Base-by-base conservation (phyloP, 2,113 vertebrate species). In the Semnornis frantzii region DNA sequence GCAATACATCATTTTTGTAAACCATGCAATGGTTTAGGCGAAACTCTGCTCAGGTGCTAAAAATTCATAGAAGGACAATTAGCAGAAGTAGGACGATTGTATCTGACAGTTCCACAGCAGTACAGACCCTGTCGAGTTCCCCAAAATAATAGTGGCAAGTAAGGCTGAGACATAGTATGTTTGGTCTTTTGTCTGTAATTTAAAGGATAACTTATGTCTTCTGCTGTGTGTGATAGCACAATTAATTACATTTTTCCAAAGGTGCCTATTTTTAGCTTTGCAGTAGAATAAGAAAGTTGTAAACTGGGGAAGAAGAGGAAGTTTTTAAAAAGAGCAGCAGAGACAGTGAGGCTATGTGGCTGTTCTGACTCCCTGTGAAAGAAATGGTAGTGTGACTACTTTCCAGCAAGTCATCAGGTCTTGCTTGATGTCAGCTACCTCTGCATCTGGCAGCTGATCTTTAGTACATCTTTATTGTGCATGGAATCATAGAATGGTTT, bases 21-120 rank as follows among this genome's bases (percentile, higher is more conserved):
- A 93, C 31, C 33, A n/a, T 66, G 75, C 46, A 68, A 83, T 82
- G 60, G 15, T 89, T 94, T 80, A 89, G 62, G 33, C 66, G 89
- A 94, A 94, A 80, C 33, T 21, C 19, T 2, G 3, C 84, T 92
- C 77, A 77, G 82, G 69, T 81, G 58, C 57, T 87, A 68, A 72
- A 93, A 94, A 94, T 85, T 92, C 92, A 94, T 87, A 82, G 48
- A 88, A 94, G 77, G 85, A 88, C 75, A 94, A 96, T 97, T 96
- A 97, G 68, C 50, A 89, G 82, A 96, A 96, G 66, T 85, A 96
- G 72, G 80, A 60, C 12, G 0, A 96, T 90, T 95, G 44, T 62
- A 69, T 94, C 68, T 90, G 94, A 94, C 85, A 96, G 74, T 85
- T 96, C 73, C 93, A 23, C 78, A 88, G 86, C 86, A 89, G 95